Evolutionary conservation across 35 echinoderm and acorn worm species (phyloP).

Genomic region (Antedon bifida): DNA sequence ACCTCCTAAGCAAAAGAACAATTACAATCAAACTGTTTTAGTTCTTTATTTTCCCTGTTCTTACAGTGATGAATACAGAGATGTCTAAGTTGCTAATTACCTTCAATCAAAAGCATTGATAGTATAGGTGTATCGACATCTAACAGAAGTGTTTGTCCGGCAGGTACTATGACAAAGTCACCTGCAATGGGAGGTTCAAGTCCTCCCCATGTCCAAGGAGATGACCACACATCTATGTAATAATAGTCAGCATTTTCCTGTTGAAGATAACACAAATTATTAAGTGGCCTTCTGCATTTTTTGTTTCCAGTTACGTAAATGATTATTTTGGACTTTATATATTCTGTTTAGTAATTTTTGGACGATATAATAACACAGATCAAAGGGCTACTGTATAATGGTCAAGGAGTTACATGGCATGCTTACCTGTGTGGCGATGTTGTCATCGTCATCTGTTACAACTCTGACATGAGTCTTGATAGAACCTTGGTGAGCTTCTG

Average conservation of each 20-base stretch:
- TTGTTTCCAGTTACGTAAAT: no score
- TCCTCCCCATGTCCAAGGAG: conserved; percentile 49
- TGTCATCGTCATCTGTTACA: conserved; percentile 10
- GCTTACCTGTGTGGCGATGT: conserved; percentile 33
- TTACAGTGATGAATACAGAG: no score
- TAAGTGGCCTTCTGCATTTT: no score
- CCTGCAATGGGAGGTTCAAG: conserved; percentile 6
- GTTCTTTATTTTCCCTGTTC: no score
- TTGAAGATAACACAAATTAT: no score
- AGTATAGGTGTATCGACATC: conserved; percentile 4
- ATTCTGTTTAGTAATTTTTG: no score
- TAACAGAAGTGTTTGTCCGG: not conserved
- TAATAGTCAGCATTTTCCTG: conserved; percentile 23
- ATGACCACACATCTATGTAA: conserved; percentile 81
- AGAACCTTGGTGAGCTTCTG: conserved; percentile 22
- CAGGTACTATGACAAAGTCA: conserved; percentile 6
- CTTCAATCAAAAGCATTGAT: not conserved
- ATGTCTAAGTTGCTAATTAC: not conserved
- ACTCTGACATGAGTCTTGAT: conserved; percentile 48
- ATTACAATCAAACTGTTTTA: not conserved
- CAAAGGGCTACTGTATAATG: no score
- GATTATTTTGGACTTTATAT: no score
- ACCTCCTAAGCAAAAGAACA: conserved; percentile 15
- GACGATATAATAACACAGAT: no score
- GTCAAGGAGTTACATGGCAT: no score